A percentile compares a stretch with the other conserved stretches of the same genome.
phyloP scores from a whole-genome alignment of 1,140 invertebrate genomes.

The Aethina tumida region DNA sequence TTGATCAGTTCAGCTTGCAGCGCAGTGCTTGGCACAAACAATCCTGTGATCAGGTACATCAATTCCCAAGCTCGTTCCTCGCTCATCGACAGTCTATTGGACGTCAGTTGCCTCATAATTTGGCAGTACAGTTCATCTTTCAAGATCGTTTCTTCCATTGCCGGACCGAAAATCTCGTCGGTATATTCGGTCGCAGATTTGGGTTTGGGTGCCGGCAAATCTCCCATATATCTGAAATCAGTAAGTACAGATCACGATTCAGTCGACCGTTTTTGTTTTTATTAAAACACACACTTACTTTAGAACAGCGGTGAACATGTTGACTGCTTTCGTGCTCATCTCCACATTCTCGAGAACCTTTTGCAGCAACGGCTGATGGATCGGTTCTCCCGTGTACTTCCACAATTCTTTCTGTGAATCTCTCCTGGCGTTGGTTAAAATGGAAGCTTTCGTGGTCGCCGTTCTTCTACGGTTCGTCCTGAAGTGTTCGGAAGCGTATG shows the following conservation, averaged over 20 bases:
- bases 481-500: conserved; percentile 76
- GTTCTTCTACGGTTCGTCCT: conserved; percentile 45
- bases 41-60: conserved; percentile 81
- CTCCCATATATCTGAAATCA: conserved; percentile 94
- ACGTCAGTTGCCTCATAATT: conserved; percentile 87
- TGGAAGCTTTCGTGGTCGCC: conserved; percentile 50
- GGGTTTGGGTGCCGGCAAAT: conserved; percentile 67
- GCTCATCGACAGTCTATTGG: conserved; percentile 69
- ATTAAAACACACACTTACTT: conserved; percentile 6
- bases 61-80: conserved; percentile 90
- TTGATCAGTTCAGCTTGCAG: conserved; percentile 49
- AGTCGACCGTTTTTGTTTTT: too few relatives aligned
- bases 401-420: conserved; percentile 58
- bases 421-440: conserved; percentile 50
- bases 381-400: conserved; percentile 73
- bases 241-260: too few relatives aligned
- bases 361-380: conserved; percentile 77
- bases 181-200: conserved; percentile 66
- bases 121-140: conserved; percentile 91
- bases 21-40: conserved; percentile 62
- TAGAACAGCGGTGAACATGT: conserved; percentile 23
- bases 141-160: conserved; percentile 53
- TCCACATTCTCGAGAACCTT: conserved; percentile 69
- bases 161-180: conserved; percentile 74
- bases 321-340: conserved; percentile 56